Base-by-base conservation (phyloP, 2,797 vertebrate genomes). In the Australoheros facetus region DNA sequence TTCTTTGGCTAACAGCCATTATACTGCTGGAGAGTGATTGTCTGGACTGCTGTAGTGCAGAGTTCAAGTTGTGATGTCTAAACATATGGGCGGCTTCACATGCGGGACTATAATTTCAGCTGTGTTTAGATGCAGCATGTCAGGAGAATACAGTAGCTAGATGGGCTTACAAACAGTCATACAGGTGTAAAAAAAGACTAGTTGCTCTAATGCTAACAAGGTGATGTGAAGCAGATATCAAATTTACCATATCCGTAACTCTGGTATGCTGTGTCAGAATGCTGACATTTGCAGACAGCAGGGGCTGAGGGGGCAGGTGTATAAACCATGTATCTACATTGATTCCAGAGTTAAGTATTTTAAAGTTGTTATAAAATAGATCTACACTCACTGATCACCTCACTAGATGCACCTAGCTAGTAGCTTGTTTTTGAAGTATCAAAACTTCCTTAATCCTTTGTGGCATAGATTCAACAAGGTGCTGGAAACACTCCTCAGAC, bases 1-100 rank as follows among this genome's bases (percentile, higher is more conserved):
- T 85, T 82, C 75, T 83, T 80, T 76, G 87, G 73, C 78, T 55
- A 85, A 79, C 76, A 66, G 83, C 80, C 81, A 75, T 79, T 59
- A 60, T 10, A 53, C 81, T 86, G 54, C 78, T 78, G 71, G 77
- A 87, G 78, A 75, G 79, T 62, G 60, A 79, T 76, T 21, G 34
- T 75, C 77, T 84, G 62, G 78, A 83, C 8, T 45, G 30, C 59
- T 71, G 37, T 45, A 70, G 79, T 75, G 73, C 87, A 85, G 78
- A 79, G 77, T 87, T 90, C 66, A 81, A 81, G 21, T 57, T 37
- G 54, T 82, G 80, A 80, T 87, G 73, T 72, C 60, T 39, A 82
- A 80, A 83, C 70, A 57, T 34, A 26, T 10, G 42, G 32, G 32
- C 34, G 37, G 54, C 56, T 77, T 62, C 57, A 62, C 84, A 74